Conservation (phyloP, 2,888 invertebrate genomes). For the Pseudococcus longispinus region DNA sequence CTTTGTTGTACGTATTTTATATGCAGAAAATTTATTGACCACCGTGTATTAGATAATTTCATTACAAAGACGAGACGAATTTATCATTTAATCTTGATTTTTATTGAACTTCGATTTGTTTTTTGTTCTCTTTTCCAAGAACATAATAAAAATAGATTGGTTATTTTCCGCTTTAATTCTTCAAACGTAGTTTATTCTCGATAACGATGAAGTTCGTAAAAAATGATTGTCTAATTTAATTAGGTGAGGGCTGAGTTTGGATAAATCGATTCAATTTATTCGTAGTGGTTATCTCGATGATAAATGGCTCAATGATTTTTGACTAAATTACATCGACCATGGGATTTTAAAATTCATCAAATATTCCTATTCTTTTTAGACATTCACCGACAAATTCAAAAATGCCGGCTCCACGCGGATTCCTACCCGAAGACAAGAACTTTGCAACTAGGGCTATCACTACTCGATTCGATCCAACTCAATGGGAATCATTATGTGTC, state of each 20-base stretch:
- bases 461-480: slow-evolving; percentile 86
- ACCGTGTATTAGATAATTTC: too few species aligned
- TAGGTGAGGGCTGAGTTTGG: background rate
- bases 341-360: too few species aligned
- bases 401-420: slow-evolving; percentile 44
- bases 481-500: slow-evolving; percentile 85
- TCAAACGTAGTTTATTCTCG: background rate
- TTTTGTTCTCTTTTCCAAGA: background rate
- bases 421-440: slow-evolving; percentile 55
- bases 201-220: background rate
- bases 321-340: background rate
- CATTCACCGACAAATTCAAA: background rate
- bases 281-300: background rate
- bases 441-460: slow-evolving; percentile 93
- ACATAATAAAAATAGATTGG: background rate
- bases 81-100: background rate
- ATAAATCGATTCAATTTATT: background rate
- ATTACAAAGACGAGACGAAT: background rate
- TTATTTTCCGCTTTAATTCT: background rate
- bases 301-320: background rate
- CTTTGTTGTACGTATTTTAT: too few species aligned
- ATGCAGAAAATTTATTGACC: too few species aligned
- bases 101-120: background rate
- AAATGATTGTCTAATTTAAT: background rate
- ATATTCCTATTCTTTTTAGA: background rate